Evolutionary conservation across 2,888 invertebrate species (phyloP), one percentile per base, ranked within the genome.

Genomic region (Meganola albula): DNA sequence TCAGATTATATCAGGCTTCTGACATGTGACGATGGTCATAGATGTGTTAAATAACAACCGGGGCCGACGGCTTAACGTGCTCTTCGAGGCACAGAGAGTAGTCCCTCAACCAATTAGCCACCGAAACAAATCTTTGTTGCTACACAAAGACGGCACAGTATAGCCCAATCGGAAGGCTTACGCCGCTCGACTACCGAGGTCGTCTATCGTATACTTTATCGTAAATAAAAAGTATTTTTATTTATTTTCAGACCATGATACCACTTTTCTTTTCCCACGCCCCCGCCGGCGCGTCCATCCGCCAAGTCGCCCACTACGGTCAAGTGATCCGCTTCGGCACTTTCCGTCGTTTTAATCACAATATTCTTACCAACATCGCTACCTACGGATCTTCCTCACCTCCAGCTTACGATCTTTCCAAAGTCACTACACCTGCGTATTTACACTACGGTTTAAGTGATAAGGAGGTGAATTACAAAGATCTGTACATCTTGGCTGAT

Each of bases 281-380:
- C 0, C 75, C 74, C 0, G 73, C 74, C 0, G 75, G 75, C 0
- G 48, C 66, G 0, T 65, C 74, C 1, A 31, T 74, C 22, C 63
- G 70, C 2, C 74, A 75, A 42, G 23, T 74, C 1, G 37, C 62
- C 0, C 75, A 76, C 42, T 74, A 58, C 52, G 74, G 61, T 0
- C 75, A 76, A 26, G 39, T 45, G 14, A 67, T 74, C 40, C 55
- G 52, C 3, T 50, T 37, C 31, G 37, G 53, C 0, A 34, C 40
- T 2, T 75, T 75, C 59, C 59, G 62, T 4, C 62, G 75, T 0
- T 74, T 53, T 52, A 54, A 68, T 53, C 40, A 38, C 38, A 54
- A 57, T 10, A 1, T 42, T 0, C 1, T 63, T 16, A 45, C 49
- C 4, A 75, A 75, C 47, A 29, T 71, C 1, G 12, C 38, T 1